phyloP scores from a whole-genome alignment of 2,797 vertebrate species.

The Onychomys torridus region DNA sequence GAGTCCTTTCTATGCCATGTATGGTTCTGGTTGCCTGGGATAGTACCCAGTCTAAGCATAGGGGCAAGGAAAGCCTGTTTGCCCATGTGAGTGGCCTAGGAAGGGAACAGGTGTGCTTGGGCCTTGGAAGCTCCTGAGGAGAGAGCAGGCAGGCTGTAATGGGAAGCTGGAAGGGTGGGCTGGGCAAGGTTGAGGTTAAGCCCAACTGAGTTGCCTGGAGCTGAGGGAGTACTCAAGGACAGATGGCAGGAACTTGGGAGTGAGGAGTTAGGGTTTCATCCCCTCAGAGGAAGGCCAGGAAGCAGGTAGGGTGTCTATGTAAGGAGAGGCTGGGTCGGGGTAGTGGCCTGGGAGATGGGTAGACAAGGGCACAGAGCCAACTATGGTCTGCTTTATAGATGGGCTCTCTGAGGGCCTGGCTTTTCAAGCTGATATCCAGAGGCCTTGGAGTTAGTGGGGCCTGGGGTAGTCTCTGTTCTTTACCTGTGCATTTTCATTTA shows the following conservation, averaged over 20 bases:
- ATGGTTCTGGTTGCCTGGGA: neutral
- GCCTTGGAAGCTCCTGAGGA: neutral
- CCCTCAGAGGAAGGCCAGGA: neutral
- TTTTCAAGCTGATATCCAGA: neutral
- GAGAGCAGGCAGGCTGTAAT: neutral
- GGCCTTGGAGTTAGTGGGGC: too few relatives aligned
- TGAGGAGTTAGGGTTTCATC: neutral
- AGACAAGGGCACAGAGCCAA: neutral
- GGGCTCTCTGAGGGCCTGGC: neutral
- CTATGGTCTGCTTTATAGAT: neutral
- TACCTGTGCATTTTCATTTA: constrained; percentile 50
- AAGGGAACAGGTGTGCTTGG: neutral
- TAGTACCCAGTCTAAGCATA: neutral
- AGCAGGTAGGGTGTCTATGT: too few relatives aligned
- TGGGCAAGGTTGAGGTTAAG: neutral
- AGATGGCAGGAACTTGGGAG: neutral
- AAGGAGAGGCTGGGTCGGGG: neutral
- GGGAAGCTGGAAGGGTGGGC: neutral
- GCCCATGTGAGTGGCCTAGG: neutral
- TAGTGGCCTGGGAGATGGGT: neutral
- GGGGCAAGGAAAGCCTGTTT: neutral
- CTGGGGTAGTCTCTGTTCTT: neutral
- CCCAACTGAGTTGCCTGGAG: neutral
- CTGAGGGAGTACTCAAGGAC: neutral
- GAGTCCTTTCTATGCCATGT: neutral